These are phyloP conservation scores for Megaceryle alcyon DNA, from an alignment of 2,797 vertebrate species.

Conservation along the genomic window DNA sequence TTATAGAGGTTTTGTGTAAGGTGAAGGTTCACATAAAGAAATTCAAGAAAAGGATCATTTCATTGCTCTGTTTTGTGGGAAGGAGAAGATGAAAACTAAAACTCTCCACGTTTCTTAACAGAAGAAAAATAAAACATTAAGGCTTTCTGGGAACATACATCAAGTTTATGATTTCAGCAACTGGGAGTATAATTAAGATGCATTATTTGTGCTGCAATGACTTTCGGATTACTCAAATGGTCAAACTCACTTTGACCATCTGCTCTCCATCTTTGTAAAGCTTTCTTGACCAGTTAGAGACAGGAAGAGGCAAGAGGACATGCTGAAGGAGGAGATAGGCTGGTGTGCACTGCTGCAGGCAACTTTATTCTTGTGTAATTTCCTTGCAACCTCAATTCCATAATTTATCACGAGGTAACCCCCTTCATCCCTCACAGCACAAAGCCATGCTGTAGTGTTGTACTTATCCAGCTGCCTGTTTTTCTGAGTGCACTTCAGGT, in stretches of 20 bases:
- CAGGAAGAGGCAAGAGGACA: not conserved
- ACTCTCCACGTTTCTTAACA: not conserved
- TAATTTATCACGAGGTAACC: not conserved
- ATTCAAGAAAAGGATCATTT: not conserved
- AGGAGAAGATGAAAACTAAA: not conserved
- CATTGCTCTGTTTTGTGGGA: not conserved
- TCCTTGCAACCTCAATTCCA: not conserved
- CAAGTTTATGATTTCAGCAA: not conserved
- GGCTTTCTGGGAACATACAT: not conserved
- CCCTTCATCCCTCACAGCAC: not conserved
- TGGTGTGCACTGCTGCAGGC: not conserved
- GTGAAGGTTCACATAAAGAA: not conserved
- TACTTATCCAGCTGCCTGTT: not conserved
- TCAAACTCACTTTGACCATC: not conserved
- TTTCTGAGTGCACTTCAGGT: not conserved
- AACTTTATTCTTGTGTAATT: not conserved
- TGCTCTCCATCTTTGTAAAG: not conserved
- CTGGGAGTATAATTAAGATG: not conserved
- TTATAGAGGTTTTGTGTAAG: not conserved
- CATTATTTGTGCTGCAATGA: not conserved
- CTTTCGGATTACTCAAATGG: not conserved
- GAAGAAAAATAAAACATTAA: not conserved
- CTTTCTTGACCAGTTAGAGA: not conserved
- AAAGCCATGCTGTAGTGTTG: not conserved
- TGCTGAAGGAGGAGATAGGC: not conserved